Conservation (phyloP, 53 echinoderm and acorn worm genomes). For the Luidia sarsii region DNA sequence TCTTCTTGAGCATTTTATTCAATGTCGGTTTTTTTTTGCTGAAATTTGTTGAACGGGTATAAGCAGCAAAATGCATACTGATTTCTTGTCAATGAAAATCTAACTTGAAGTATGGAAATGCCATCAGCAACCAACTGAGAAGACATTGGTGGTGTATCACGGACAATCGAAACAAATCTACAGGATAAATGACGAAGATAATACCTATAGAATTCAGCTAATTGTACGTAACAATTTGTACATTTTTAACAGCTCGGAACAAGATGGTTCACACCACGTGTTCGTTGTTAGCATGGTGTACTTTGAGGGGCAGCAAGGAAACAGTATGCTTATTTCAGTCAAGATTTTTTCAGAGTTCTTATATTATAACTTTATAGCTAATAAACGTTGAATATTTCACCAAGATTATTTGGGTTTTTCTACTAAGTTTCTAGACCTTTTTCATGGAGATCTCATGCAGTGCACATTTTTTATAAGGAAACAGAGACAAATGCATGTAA, state of each 20-base stretch:
- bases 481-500: slow-evolving; percentile 21
- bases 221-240: neutral
- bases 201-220: too few relatives aligned
- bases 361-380: slow-evolving; percentile 47
- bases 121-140: too few relatives aligned
- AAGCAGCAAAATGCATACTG: slow-evolving; percentile 31
- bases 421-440: slow-evolving; percentile 45
- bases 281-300: neutral
- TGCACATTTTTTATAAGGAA: slow-evolving; percentile 49
- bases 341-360: slow-evolving; percentile 45
- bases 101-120: slow-evolving; percentile 26
- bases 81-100: neutral
- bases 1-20: neutral
- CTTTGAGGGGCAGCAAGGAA: slow-evolving; percentile 30
- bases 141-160: too few relatives aligned
- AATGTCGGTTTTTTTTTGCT: slow-evolving; percentile 13
- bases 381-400: slow-evolving; percentile 41
- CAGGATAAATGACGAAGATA: too few relatives aligned
- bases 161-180: too few relatives aligned
- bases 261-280: neutral
- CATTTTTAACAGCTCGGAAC: too few relatives aligned
- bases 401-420: slow-evolving; percentile 25
- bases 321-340: slow-evolving; percentile 34
- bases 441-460: slow-evolving; percentile 12
- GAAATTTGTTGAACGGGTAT: slow-evolving; percentile 58